Evolutionary conservation across 2,888 invertebrate species (phyloP).

Genomic region (Heliconius aoede): DNA sequence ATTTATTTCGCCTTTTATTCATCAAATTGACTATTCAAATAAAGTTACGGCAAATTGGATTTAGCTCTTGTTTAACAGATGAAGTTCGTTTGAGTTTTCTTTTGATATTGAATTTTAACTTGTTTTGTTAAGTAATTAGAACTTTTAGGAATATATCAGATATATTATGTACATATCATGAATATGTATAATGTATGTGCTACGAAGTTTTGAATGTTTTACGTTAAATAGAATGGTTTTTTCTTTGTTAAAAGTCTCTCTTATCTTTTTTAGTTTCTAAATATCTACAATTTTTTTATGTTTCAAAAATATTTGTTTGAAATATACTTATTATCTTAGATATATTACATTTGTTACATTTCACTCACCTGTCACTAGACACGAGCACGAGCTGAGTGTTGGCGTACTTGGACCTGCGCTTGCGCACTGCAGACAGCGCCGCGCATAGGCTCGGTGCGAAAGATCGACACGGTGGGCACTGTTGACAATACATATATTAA

Average conservation of each 20-base stretch:
- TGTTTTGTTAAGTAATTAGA: constrained; percentile 12
- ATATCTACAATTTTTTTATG: too few relatives aligned
- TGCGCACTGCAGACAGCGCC: constrained; percentile 88
- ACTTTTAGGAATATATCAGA: background rate
- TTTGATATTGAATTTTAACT: constrained; percentile 11
- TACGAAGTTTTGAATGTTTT: too few relatives aligned
- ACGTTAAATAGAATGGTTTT: background rate
- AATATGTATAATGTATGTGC: background rate
- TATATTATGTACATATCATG: background rate
- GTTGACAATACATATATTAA: constrained; percentile 44
- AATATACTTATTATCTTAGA: too few relatives aligned
- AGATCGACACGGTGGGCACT: constrained; percentile 94
- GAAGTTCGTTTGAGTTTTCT: constrained; percentile 8
- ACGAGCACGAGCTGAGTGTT: constrained; percentile 92
- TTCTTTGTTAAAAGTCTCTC: too few relatives aligned
- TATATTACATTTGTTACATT: background rate
- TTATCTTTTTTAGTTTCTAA: too few relatives aligned
- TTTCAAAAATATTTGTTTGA: too few relatives aligned
- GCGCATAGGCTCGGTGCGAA: constrained; percentile 91
- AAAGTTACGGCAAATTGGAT: constrained; percentile 39
- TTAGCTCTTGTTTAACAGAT: constrained; percentile 40
- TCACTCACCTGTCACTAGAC: constrained; percentile 90
- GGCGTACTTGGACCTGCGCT: constrained; percentile 84
- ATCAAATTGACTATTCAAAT: constrained; percentile 48
- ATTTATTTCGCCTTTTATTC: constrained; percentile 50